Conservation (phyloP, 2,113 vertebrate genomes). For the Reinhardtius hippoglossoides region DNA sequence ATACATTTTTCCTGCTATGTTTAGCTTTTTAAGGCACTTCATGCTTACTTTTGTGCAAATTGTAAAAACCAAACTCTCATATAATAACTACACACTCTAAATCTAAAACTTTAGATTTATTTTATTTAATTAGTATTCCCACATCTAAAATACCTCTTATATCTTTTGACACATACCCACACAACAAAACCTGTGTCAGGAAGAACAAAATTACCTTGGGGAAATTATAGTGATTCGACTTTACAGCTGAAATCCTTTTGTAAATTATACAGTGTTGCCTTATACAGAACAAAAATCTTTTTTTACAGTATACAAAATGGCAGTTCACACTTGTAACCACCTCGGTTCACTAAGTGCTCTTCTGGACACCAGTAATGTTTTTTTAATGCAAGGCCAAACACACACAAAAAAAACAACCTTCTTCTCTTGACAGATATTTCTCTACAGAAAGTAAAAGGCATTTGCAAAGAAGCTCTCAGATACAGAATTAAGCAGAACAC, state of each 20-base stretch:
- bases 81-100: conserved; percentile 3
- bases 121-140: conserved; percentile 48
- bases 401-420: conserved; percentile 63
- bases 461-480: conserved; percentile 46
- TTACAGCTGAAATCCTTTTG: conserved; percentile 50
- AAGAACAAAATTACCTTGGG: conserved; percentile 12
- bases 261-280: conserved; percentile 67
- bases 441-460: conserved; percentile 45
- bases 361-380: conserved; percentile 37
- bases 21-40: neutral
- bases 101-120: neutral
- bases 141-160: conserved; percentile 42
- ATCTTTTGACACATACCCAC: conserved; percentile 36
- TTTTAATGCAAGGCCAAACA: conserved; percentile 19
- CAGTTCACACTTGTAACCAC: conserved; percentile 41
- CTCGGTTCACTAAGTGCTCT: conserved; percentile 63
- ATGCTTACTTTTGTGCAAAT: neutral
- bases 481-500: conserved; percentile 54
- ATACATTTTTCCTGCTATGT: neutral
- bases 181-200: conserved; percentile 16
- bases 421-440: conserved; percentile 35
- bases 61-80: conserved; percentile 10
- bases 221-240: conserved; percentile 30
- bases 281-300: conserved; percentile 34
- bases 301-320: conserved; percentile 64